These are phyloP conservation scores for Danio albolineatus DNA, from an alignment of 2,797 vertebrate genomes.

Conservation along the genomic window DNA sequence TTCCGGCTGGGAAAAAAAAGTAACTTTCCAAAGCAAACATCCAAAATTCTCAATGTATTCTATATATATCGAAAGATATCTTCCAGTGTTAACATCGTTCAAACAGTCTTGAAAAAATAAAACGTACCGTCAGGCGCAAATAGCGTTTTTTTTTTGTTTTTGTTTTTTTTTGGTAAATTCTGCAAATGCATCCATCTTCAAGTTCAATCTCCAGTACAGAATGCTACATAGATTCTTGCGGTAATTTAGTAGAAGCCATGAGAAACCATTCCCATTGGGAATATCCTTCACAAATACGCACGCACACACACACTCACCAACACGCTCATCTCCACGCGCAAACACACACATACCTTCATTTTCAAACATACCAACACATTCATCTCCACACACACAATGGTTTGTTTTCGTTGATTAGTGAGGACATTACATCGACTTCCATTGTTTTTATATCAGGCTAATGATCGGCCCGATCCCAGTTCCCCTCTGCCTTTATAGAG, in stretches of 20 bases:
- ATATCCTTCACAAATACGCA: constrained; percentile 17
- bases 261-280: constrained; percentile 23
- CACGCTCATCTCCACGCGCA: too few relatives aligned
- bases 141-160: not conserved
- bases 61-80: constrained; percentile 49
- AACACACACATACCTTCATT: not conserved
- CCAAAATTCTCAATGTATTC: constrained; percentile 23
- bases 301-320: not conserved
- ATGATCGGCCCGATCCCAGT: too few relatives aligned
- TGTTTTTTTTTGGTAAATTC: constrained; percentile 1
- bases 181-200: constrained; percentile 16
- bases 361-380: too few relatives aligned
- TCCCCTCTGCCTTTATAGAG: too few relatives aligned
- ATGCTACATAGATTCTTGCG: constrained; percentile 69
- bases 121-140: not conserved
- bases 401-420: too few relatives aligned
- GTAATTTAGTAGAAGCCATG: constrained; percentile 9
- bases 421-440: too few relatives aligned
- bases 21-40: constrained; percentile 3
- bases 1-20: constrained; percentile 9
- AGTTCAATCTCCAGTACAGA: constrained; percentile 26
- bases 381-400: too few relatives aligned
- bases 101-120: constrained; percentile 43
- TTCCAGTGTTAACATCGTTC: constrained; percentile 52
- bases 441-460: too few relatives aligned